A percentile compares a stretch with the other conserved stretches of the same genome.
Evolutionary conservation across 2,113 vertebrate species (phyloP).

Genomic region (Neolamprologus brichardi): DNA sequence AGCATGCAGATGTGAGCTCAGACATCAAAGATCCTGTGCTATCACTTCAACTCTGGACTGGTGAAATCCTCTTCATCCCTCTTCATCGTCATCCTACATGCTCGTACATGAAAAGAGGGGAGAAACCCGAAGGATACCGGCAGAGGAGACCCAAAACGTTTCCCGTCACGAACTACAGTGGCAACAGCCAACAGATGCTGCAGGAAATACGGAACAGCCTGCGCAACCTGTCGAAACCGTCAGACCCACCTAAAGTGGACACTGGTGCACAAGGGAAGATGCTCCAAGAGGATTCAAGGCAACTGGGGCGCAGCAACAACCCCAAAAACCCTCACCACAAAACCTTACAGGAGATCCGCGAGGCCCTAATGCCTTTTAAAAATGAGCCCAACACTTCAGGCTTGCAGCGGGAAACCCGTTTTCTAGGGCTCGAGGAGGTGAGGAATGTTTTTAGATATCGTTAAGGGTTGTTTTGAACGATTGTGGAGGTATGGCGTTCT

Average conservation of each 20-base stretch:
- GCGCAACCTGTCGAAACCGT: constrained; percentile 87
- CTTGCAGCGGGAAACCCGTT: constrained; percentile 80
- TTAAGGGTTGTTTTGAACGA: background rate
- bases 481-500: background rate
- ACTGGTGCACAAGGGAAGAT: constrained; percentile 71
- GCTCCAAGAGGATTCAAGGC: constrained; percentile 80
- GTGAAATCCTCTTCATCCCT: constrained; percentile 61
- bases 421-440: constrained; percentile 92
- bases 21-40: background rate
- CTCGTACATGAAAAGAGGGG: constrained; percentile 95
- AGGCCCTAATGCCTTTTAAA: constrained; percentile 89
- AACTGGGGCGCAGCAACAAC: constrained; percentile 80
- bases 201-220: constrained; percentile 96
- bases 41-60: constrained; percentile 12
- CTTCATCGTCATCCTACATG: constrained; percentile 76
- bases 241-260: constrained; percentile 83
- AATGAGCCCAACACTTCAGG: constrained; percentile 76
- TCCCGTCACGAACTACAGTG: constrained; percentile 89
- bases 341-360: constrained; percentile 91
- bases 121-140: constrained; percentile 95
- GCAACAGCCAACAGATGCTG: constrained; percentile 95
- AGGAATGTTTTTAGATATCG: background rate
- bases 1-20: constrained; percentile 45
- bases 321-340: constrained; percentile 87
- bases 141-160: constrained; percentile 99